A percentile compares a stretch with the other conserved stretches of the same genome.
Evolutionary conservation across 2,888 invertebrate species (phyloP).

Genomic region (Podotricha telesiphe): DNA sequence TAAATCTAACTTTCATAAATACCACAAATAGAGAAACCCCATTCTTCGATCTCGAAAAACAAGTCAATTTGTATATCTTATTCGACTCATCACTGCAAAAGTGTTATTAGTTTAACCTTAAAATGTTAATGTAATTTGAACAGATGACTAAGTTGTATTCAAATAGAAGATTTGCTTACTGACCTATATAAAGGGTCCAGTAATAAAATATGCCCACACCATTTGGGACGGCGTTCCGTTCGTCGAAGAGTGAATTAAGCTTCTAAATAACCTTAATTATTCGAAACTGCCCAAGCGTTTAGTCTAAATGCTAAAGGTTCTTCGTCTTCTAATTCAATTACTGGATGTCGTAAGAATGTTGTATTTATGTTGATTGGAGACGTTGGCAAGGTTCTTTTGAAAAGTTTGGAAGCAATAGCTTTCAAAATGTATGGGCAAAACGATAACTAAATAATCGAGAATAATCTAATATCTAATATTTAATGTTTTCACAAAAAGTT

Average conservation of each 20-base stretch:
- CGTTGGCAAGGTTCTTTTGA: not conserved
- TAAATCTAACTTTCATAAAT: too few species aligned
- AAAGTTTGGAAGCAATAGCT: not conserved
- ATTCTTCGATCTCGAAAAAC: too few species aligned
- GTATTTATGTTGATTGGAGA: not conserved
- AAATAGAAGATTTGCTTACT: slow-evolving; percentile 18
- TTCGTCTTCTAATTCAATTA: slow-evolving; percentile 1
- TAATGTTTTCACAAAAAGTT: too few species aligned
- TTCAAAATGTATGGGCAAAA: too few species aligned
- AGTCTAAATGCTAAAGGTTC: slow-evolving; percentile 14
- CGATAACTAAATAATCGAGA: too few species aligned
- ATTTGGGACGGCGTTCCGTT: slow-evolving; percentile 2
- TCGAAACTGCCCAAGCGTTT: slow-evolving; percentile 2
- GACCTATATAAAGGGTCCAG: slow-evolving; percentile 13
- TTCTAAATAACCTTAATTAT: slow-evolving; percentile 23
- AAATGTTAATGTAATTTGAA: not conserved
- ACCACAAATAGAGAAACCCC: too few species aligned
- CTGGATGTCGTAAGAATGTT: not conserved
- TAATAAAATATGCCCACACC: slow-evolving; percentile 1
- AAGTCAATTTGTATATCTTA: too few species aligned
- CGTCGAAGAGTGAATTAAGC: slow-evolving; percentile 1
- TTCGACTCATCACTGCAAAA: not conserved
- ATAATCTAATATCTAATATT: too few species aligned
- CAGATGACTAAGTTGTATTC: slow-evolving; percentile 4
- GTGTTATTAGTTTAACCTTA: not conserved